Percentiles rank a stretch among this genome's conserved stretches.
phyloP scores from a whole-genome alignment of 2,113 vertebrate genomes.

The Alligator sinensis region DNA sequence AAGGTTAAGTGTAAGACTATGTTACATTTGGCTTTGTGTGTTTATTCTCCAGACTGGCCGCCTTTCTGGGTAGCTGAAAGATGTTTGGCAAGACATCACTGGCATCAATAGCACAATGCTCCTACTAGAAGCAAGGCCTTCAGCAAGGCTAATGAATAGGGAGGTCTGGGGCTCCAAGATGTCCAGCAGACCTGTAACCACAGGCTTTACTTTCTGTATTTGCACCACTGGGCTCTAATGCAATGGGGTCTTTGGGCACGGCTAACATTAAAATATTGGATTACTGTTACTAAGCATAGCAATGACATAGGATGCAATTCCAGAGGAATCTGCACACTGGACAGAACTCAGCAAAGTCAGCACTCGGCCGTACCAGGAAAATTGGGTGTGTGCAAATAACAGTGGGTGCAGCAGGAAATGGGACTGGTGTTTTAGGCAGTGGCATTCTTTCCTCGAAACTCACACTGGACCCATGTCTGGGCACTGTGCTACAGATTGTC shows the following conservation, averaged over 20 bases:
- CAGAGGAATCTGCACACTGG: background rate
- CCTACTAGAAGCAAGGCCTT: no score
- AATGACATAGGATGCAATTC: background rate
- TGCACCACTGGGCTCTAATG: background rate
- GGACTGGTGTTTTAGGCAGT: background rate
- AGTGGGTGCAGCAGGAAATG: background rate
- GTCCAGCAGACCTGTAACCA: background rate
- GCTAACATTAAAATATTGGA: background rate
- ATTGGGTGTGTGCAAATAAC: no score
- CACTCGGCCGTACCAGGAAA: background rate
- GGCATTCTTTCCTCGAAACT: background rate
- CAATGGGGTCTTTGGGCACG: background rate
- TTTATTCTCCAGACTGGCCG: no score
- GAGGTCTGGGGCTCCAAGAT: background rate
- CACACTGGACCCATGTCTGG: background rate
- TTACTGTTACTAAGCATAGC: background rate
- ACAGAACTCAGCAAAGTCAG: constrained; percentile 33
- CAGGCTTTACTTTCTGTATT: background rate
- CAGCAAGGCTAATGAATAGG: no score
- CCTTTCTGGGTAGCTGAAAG: no score
- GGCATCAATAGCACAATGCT: no score
- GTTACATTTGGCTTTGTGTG: no score
- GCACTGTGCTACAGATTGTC: background rate
- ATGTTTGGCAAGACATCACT: no score
- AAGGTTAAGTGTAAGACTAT: no score